Evolutionary conservation across 2,113 vertebrate genomes (phyloP), one percentile per base, ranked within the genome.

Genomic region (Ciconia maguari): DNA sequence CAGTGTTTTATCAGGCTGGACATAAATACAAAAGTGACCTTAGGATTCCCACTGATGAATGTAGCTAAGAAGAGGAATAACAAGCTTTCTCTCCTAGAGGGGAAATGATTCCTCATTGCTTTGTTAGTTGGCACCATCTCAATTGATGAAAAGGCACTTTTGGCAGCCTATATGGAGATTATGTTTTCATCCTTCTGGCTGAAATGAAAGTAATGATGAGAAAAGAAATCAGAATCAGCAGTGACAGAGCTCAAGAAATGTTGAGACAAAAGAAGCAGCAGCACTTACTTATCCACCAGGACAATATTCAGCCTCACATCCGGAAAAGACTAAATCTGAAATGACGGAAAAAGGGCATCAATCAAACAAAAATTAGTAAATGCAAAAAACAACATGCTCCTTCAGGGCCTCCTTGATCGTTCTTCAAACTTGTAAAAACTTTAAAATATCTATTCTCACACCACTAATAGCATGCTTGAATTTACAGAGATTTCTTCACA

Each of bases 201-300:
- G 72, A 91, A 95, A 89, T 81, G 15, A 89, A 94, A 91, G 44
- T 68, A 92, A 66, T 24, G 42, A 90, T 84, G 51, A 92, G 51
- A 88, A 76, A 83, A 89, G 8, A 89, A 96, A 84, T 74, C 65
- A 93, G 48, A 81, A 93, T 71, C 72, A 82, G 51, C 51, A 68
- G 55, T 78, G 51, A 71, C 48, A 92, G 72, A 91, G 46, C 68
- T 92, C 55, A 93, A 77, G 38, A 91, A 86, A 83, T 70, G 22
- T 36, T 89, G 64, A 93, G 55, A 71, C 15, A 87, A 62, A 94
- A 82, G 42, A 86, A 77, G 22, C 29, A 83, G 27, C 54, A 91
- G 38, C 15, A 61, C 22, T 52, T 32, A 24, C 16, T 87, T 80
- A 88, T 42, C 24, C 20, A 87, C 9, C 6, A 65, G 36, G 62